Percentiles rank a stretch among this genome's conserved stretches.
phyloP scores from a whole-genome alignment of 2,888 invertebrate genomes.

The Molorchus minor region DNA sequence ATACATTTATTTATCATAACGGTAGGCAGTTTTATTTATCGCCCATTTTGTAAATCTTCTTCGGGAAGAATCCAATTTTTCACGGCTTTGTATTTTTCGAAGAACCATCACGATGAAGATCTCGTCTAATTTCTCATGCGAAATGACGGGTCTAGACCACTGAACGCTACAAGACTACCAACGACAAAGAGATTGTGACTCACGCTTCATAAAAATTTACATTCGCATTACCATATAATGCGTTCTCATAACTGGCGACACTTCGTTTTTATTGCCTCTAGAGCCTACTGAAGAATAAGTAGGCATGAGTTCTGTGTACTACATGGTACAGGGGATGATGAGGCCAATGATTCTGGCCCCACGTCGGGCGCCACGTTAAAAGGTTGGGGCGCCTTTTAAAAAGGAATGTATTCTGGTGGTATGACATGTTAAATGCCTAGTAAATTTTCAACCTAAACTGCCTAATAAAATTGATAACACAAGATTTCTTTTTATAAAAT shows the following conservation, averaged over 20 bases:
- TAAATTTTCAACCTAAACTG: too few species aligned
- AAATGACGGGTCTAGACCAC: constrained; percentile 13
- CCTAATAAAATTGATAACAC: too few species aligned
- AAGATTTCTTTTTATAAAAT: too few species aligned
- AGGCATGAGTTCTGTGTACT: too few species aligned
- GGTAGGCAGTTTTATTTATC: neutral
- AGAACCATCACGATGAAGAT: neutral
- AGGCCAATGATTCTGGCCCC: too few species aligned
- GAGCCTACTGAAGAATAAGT: constrained; percentile 5
- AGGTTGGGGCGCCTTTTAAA: too few species aligned
- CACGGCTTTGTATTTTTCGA: constrained; percentile 7
- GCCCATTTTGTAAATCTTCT: neutral
- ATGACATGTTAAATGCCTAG: too few species aligned
- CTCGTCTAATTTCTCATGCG: constrained; percentile 1
- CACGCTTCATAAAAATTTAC: constrained; percentile 13
- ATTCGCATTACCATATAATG: constrained; percentile 20
- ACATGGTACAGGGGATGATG: too few species aligned
- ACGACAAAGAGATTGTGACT: constrained; percentile 17
- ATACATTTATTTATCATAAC: neutral
- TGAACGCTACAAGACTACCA: constrained; percentile 2
- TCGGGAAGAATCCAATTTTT: constrained; percentile 1
- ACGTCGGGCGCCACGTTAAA: too few species aligned
- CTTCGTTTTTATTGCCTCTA: constrained; percentile 16
- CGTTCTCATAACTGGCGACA: constrained; percentile 13
- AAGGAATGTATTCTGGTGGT: too few species aligned